Percentiles rank a stretch among this genome's conserved stretches.
Conservation (phyloP, 2,888 invertebrate species). For the Zaprionus obscuricornis region DNA sequence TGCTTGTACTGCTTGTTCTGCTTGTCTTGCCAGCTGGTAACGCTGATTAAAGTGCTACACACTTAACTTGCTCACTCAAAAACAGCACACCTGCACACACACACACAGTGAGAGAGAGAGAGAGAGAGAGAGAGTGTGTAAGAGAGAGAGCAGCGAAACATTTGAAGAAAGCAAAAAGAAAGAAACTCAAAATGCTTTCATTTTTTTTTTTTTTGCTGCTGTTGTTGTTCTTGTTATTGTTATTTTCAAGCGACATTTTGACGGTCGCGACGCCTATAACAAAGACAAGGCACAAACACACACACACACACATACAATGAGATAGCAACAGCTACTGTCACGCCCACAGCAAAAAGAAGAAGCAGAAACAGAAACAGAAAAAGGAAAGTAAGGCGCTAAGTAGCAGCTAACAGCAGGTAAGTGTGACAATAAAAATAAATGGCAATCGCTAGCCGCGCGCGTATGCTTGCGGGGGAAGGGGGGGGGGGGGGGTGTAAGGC, state of each 20-base stretch:
- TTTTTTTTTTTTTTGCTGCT: no score
- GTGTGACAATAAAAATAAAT: conserved; percentile 61
- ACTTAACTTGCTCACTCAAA: no score
- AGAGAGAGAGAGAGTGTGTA: not conserved
- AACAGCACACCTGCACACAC: conserved; percentile 1
- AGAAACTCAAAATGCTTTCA: no score
- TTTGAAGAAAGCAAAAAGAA: no score
- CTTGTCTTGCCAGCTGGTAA: conserved; percentile 41
- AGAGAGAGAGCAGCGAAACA: no score
- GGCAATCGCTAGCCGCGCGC: conserved; percentile 52
- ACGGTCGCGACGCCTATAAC: no score
- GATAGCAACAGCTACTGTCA: not conserved
- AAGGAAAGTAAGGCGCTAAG: conserved; percentile 39
- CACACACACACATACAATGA: no score
- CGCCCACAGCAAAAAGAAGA: conserved; percentile 1
- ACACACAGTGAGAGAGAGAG: not conserved
- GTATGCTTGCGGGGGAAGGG: not conserved
- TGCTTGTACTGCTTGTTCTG: conserved; percentile 11
- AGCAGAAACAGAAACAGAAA: not conserved
- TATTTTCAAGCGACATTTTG: no score
- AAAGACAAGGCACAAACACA: conserved; percentile 7
- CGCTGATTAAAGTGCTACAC: conserved; percentile 55
- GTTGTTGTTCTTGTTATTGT: no score
- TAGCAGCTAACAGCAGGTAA: conserved; percentile 66
- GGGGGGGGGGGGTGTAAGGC: no score